phyloP scores from a whole-genome alignment of 1,140 invertebrate genomes.

The Papilio machaon region DNA sequence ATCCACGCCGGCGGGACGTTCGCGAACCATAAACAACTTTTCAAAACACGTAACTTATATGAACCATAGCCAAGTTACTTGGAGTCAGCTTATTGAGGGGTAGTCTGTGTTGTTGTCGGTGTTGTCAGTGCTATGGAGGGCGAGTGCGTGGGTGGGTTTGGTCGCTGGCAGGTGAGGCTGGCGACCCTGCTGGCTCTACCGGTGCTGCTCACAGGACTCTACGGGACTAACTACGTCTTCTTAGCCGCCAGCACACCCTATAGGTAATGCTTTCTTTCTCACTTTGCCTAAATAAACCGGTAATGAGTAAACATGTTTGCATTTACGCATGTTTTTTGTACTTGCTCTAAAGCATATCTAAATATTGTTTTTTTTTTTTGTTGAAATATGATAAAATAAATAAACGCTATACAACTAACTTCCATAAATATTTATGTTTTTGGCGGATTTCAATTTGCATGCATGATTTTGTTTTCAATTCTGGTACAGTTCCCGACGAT shows the following conservation, averaged over 20 bases:
- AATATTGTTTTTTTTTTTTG: background rate
- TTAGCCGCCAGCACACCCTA: slow-evolving; percentile 78
- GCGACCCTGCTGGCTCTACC: slow-evolving; percentile 79
- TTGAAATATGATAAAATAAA: too few relatives aligned
- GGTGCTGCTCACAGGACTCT: slow-evolving; percentile 83
- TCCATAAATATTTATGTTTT: too few relatives aligned
- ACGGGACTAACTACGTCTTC: slow-evolving; percentile 85
- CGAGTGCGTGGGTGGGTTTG: slow-evolving; percentile 64
- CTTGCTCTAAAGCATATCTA: too few relatives aligned
- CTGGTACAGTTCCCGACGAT: too few relatives aligned
- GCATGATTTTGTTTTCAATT: too few relatives aligned
- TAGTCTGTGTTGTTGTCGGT: background rate
- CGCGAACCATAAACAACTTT: slow-evolving; percentile 16
- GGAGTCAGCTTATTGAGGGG: background rate
- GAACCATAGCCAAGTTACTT: slow-evolving; percentile 5
- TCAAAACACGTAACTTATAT: background rate
- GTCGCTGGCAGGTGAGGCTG: slow-evolving; percentile 70
- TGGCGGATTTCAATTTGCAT: too few relatives aligned
- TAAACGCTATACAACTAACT: too few relatives aligned
- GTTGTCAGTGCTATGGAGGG: slow-evolving; percentile 48
- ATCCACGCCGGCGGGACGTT: slow-evolving; percentile 52
- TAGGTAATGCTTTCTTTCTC: slow-evolving; percentile 56
- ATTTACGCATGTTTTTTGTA: slow-evolving; percentile 8
- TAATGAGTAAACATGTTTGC: slow-evolving; percentile 1
- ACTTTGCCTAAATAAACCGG: slow-evolving; percentile 1